phyloP scores from a whole-genome alignment of 2,113 vertebrate genomes.

The Catharus bicknelli region DNA sequence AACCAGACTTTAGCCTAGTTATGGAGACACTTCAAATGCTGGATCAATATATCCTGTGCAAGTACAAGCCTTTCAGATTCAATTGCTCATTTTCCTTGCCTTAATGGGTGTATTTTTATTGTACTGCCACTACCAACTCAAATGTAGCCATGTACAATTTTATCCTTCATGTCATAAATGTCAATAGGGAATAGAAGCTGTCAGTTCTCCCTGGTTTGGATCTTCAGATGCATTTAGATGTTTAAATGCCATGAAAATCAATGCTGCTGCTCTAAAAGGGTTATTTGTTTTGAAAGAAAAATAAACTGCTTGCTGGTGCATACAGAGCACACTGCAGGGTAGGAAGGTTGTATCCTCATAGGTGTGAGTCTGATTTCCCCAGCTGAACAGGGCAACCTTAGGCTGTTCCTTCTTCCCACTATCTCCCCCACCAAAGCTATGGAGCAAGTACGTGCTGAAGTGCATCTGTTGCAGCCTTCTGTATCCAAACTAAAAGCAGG shows the following conservation, averaged over 20 bases:
- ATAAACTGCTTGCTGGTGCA: not conserved
- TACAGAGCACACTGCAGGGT: not conserved
- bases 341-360: not conserved
- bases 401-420: not conserved
- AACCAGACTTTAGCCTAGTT: not conserved
- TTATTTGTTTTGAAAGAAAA: slow-evolving; percentile 6
- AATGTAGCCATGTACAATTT: not conserved
- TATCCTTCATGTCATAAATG: not conserved
- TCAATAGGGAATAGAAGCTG: not conserved
- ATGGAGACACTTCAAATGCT: not conserved
- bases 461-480: not conserved
- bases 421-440: not conserved
- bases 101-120: slow-evolving; percentile 13
- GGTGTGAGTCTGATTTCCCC: not conserved
- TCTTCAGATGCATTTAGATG: not conserved
- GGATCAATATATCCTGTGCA: not conserved
- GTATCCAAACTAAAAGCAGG: not conserved
- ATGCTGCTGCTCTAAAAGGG: not conserved
- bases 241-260: slow-evolving; percentile 31
- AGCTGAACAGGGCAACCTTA: accelerated
- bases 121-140: not conserved
- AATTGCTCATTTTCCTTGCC: slow-evolving; percentile 7
- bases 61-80: not conserved
- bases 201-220: not conserved
- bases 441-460: not conserved